These are phyloP conservation scores for Lasioglossum morio DNA, from an alignment of 2,888 invertebrate species.

Conservation along the genomic window DNA sequence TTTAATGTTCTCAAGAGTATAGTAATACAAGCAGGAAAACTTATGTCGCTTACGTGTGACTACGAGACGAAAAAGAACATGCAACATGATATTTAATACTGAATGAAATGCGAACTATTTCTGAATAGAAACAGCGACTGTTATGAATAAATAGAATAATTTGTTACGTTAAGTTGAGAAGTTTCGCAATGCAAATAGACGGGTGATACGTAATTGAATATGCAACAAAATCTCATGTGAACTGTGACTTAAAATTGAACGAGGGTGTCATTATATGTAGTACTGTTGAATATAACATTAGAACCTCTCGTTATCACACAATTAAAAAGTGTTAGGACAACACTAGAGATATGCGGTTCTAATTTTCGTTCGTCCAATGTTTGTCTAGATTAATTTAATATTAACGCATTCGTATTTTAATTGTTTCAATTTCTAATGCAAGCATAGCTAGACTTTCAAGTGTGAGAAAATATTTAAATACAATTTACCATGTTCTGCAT, in stretches of 20 bases:
- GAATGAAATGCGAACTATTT: background rate
- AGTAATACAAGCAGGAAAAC: background rate
- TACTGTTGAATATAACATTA: too few relatives aligned
- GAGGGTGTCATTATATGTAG: background rate
- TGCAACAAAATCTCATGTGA: background rate
- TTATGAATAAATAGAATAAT: background rate
- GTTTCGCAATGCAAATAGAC: background rate
- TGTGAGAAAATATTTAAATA: too few relatives aligned
- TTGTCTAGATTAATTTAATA: background rate
- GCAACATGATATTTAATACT: background rate
- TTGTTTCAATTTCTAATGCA: background rate
- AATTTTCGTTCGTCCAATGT: background rate
- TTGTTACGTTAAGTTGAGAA: background rate
- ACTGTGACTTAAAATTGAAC: background rate
- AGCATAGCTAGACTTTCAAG: too few relatives aligned
- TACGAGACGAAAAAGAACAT: background rate
- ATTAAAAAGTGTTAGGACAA: background rate
- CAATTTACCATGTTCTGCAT: too few relatives aligned
- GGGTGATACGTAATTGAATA: background rate
- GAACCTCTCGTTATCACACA: background rate
- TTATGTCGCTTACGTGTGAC: constrained; percentile 17
- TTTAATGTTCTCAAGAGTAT: background rate
- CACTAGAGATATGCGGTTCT: too few relatives aligned
- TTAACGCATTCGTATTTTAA: background rate
- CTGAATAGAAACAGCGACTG: background rate